Conservation (phyloP, 1,140 invertebrate species). For the Cephus cinctus region DNA sequence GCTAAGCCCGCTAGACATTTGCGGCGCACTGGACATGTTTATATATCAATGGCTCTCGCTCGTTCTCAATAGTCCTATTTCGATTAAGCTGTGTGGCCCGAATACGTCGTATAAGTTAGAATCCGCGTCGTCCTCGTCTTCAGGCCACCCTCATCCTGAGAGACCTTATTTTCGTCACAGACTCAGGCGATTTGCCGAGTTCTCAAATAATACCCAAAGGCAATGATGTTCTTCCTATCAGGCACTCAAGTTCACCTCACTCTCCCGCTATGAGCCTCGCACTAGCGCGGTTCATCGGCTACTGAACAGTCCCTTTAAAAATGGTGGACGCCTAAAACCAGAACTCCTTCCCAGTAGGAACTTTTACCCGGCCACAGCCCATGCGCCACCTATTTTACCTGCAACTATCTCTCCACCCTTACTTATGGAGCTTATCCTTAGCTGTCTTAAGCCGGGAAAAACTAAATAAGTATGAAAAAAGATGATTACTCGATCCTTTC, state of each 20-base stretch:
- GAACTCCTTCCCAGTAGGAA: too few relatives aligned
- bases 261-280: not conserved
- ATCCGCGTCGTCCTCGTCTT: too few relatives aligned
- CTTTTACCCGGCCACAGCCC: too few relatives aligned
- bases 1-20: conserved; percentile 64
- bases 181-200: not conserved
- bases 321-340: conserved; percentile 26
- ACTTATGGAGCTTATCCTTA: too few relatives aligned
- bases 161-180: conserved; percentile 2
- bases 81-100: conserved; percentile 16
- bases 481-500: too few relatives aligned
- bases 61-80: not conserved
- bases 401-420: too few relatives aligned
- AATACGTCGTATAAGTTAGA: too few relatives aligned
- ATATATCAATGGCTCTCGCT: not conserved
- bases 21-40: conserved; percentile 45
- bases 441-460: too few relatives aligned
- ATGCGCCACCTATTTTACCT: too few relatives aligned
- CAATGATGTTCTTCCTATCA: not conserved
- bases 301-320: conserved; percentile 31
- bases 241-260: not conserved
- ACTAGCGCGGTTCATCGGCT: conserved; percentile 18
- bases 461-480: too few relatives aligned
- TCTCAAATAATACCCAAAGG: too few relatives aligned
- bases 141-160: too few relatives aligned